phyloP scores from a whole-genome alignment of 2,797 vertebrate species.

The Amniataba percoides region DNA sequence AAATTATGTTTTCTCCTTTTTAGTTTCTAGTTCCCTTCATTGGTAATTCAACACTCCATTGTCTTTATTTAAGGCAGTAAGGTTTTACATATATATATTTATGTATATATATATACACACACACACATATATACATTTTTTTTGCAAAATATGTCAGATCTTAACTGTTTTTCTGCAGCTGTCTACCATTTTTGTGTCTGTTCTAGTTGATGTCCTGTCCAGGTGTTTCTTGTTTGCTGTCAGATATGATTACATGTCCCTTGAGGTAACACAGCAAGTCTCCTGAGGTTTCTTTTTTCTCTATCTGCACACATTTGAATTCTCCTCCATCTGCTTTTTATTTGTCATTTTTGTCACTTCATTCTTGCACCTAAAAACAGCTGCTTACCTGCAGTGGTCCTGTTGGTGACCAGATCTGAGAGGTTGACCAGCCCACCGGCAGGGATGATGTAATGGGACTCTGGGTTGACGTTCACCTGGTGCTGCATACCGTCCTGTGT shows the following conservation, averaged over 20 bases:
- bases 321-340: conserved; percentile 18
- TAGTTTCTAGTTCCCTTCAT: neutral
- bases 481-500: conserved; percentile 86
- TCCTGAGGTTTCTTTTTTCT: conserved; percentile 5
- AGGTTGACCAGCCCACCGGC: conserved; percentile 44
- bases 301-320: conserved; percentile 9
- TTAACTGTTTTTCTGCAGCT: neutral
- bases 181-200: neutral
- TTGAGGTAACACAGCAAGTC: conserved; percentile 1
- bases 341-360: neutral
- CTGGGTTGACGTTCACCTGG: conserved; percentile 62
- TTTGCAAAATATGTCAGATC: neutral
- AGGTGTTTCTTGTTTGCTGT: conserved; percentile 33
- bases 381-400: conserved; percentile 71
- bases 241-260: conserved; percentile 15
- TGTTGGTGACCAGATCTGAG: conserved; percentile 70
- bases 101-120: too few relatives aligned
- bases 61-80: neutral
- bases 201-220: neutral
- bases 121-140: too few relatives aligned
- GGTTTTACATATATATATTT: too few relatives aligned
- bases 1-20: neutral
- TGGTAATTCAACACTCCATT: neutral
- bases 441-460: conserved; percentile 79
- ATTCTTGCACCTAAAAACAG: neutral